These are phyloP conservation scores for Podarcis raffonei DNA, from an alignment of 2,113 vertebrate species.

Conservation along the genomic window DNA sequence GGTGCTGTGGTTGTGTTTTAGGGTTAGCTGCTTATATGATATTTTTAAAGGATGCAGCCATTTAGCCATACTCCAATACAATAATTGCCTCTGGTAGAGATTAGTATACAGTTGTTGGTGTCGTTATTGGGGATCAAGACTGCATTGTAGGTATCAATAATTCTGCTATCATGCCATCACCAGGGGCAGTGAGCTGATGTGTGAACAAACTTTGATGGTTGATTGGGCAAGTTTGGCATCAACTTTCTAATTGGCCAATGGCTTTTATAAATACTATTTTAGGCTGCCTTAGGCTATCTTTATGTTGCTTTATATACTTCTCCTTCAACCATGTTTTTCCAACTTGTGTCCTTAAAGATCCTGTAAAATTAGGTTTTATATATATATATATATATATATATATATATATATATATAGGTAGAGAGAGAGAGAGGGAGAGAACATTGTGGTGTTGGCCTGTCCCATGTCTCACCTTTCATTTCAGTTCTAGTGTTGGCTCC, in stretches of 20 bases:
- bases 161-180: not conserved
- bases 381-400: too few species aligned
- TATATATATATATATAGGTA: too few species aligned
- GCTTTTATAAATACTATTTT: not conserved
- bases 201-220: not conserved
- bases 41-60: not conserved
- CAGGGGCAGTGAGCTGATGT: not conserved
- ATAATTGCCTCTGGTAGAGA: not conserved
- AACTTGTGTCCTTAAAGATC: not conserved
- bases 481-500: not conserved
- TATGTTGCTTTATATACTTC: not conserved
- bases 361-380: not conserved
- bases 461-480: not conserved
- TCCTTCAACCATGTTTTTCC: not conserved
- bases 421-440: too few species aligned
- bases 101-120: not conserved
- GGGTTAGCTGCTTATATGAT: not conserved
- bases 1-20: not conserved
- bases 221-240: not conserved
- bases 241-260: not conserved
- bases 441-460: not conserved
- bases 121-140: not conserved
- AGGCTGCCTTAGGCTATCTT: not conserved
- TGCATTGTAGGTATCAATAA: not conserved
- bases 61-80: not conserved